Evolutionary conservation across 2,113 vertebrate species (phyloP).

Genomic region (Podilymbus podiceps): DNA sequence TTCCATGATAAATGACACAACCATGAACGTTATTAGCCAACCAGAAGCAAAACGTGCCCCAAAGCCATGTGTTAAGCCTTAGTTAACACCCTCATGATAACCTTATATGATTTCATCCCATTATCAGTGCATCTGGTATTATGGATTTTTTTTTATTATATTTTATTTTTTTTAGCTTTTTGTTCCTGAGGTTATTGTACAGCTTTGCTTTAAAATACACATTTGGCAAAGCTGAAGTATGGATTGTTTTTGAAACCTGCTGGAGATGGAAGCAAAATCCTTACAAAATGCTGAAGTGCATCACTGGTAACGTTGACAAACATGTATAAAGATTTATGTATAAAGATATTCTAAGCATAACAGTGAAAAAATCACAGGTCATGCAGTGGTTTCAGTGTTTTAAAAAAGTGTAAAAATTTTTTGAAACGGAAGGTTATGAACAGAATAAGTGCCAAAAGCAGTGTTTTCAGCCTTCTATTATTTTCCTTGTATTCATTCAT

Average conservation of each 20-base stretch:
- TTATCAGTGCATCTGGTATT: background rate
- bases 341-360: background rate
- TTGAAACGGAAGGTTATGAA: rapidly evolving
- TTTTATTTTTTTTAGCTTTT: background rate
- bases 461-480: background rate
- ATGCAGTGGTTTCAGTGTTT: background rate
- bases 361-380: background rate
- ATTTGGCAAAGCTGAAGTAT: background rate
- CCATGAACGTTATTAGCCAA: background rate
- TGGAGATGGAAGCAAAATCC: background rate
- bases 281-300: background rate
- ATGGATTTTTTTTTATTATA: no score
- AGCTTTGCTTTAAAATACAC: background rate
- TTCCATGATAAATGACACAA: background rate
- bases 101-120: rapidly evolving
- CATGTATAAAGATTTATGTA: rapidly evolving
- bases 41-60: background rate
- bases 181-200: background rate
- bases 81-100: background rate
- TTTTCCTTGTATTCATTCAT: background rate
- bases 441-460: background rate
- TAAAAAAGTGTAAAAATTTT: background rate
- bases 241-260: background rate
- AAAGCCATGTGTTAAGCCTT: background rate
- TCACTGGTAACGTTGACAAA: background rate